Evolutionary conservation across 64 coral and sea anemone genomes (phyloP), one percentile per base, ranked within the genome.

Genomic region (Anthopleura sola): DNA sequence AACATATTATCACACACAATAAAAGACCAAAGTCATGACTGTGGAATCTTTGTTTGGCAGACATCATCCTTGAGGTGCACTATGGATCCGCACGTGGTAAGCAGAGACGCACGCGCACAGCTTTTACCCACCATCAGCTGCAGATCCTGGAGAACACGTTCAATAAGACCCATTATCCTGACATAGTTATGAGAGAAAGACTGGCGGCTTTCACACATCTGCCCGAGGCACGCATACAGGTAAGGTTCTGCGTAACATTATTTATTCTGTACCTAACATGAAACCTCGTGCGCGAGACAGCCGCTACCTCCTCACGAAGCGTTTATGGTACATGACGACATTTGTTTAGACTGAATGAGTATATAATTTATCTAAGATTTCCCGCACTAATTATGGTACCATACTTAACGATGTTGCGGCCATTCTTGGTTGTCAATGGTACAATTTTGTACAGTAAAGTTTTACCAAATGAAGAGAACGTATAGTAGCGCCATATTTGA

Each of bases 51-150:
- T 91, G 38, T 58, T 49, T 86, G 39, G 58, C 36, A 96, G 94
- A 96, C 82, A 96, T 96, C 55, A 96, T 96, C 56, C 83, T 96
- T 47, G 94, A 96, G 48, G 90, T 96, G 46, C 90, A 92, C 82
- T 92, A 92, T 87, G 87, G 90, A 21, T 80, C 89, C 31, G 85
- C 82, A 47, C 82, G 93, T 85, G 94, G 94, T 1, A 96, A 96
- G 49, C 94, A 96, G 34, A 91, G 94, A 26, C 84, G 94, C 3
- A 92, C 94, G 39, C 83, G 94, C 55, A 96, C 94, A 20, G 94
- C 94, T 2, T 96, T 96, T 55, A 96, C 94, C 36, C 94, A 92
- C 33, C 90, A 96, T 36, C 94, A 96, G 55, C 87, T 96, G 48
- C 90, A 92, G 34, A 88, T 96, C 51, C 66, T 96, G 32, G 94